These are phyloP conservation scores for Beroe ovata DNA, from an alignment of 37 sponge, comb jelly and placozoan genomes.

Conservation along the genomic window DNA sequence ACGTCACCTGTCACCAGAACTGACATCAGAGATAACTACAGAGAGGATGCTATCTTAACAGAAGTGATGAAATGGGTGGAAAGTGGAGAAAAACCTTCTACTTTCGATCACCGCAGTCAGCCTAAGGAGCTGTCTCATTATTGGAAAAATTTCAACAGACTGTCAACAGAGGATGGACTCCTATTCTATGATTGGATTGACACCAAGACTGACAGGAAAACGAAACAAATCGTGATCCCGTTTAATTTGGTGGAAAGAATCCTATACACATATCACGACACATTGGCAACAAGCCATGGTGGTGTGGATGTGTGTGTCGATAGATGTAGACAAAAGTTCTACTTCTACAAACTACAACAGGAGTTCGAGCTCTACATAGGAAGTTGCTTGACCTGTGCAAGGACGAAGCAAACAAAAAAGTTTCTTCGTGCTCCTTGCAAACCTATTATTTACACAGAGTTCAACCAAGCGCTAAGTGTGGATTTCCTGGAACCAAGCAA, in stretches of 20 bases:
- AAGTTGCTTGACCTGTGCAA: slow-evolving; percentile 45
- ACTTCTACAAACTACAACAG: slow-evolving; percentile 6
- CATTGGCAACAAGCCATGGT: slow-evolving; percentile 29
- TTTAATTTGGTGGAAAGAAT: slow-evolving; percentile 6
- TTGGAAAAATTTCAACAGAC: slow-evolving; percentile 20
- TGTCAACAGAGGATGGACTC: not conserved
- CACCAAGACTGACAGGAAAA: not conserved
- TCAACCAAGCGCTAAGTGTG: not conserved
- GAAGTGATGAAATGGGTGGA: slow-evolving; percentile 3
- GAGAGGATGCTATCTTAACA: not conserved
- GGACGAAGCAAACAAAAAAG: slow-evolving; percentile 23
- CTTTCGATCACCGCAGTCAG: slow-evolving; percentile 7
- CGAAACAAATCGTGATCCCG: slow-evolving; percentile 5
- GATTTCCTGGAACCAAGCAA: slow-evolving; percentile 13
- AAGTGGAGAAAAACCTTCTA: not conserved
- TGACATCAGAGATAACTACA: not conserved
- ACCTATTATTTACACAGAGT: slow-evolving; percentile 45
- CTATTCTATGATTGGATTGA: slow-evolving; percentile 6
- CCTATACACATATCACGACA: slow-evolving; percentile 27
- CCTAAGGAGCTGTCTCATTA: slow-evolving; percentile 25
- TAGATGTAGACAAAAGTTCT: slow-evolving; percentile 31
- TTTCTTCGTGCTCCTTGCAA: slow-evolving; percentile 29
- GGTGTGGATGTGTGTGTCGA: not conserved
- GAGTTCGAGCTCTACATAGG: slow-evolving; percentile 13
- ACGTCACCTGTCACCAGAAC: not conserved